Base-by-base conservation (phyloP, 2,797 vertebrate genomes). In the Falco columbarius region DNA sequence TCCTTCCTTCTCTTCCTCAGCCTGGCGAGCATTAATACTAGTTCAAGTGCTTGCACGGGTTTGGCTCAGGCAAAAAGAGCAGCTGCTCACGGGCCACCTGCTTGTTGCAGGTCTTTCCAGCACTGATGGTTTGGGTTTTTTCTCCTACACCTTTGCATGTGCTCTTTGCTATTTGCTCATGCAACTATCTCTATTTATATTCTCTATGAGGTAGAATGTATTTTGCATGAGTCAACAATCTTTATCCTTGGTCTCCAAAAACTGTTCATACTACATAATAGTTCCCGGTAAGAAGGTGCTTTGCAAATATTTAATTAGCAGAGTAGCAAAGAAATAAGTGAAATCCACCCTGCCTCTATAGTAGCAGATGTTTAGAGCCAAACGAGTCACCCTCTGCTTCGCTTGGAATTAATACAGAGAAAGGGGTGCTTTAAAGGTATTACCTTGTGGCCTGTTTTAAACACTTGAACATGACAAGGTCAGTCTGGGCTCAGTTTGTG, bases 281-380 rank as follows among this genome's bases (percentile, higher is more conserved):
- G 46, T 59, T 84, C 46, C 40, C 23, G 29, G 20, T 89, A 77
- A 72, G 73, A 75, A 65, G 73, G 36, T 68, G 68, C 75, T 91
- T 73, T 77, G 70, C 79, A 81, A 96, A 75, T 86, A 81, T 54
- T 93, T 95, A 88, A 52, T 42, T 89, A 91, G 42, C 17, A 7
- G 49, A 71, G 44, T 32, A 67, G 65, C 20, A 6, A 36, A 95
- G 66, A 86, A 86, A 62, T 34, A 54, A 84, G 36, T 81, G 29
- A 83, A 86, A 68, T 74, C 46, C 34, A 47, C 42, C 2, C 9
- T 42, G 26, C 46, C 42, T 86, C 19, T 42, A 2, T 20, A 77
- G 85, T 8, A 65, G 65, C 59, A 42, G 61, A 22, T 56, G 20
- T 46, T 29, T 83, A 56, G 54, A 71, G 32, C 54, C 40, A 5